phyloP scores from a whole-genome alignment of 2,113 vertebrate species.

The Anoura caudifer region DNA sequence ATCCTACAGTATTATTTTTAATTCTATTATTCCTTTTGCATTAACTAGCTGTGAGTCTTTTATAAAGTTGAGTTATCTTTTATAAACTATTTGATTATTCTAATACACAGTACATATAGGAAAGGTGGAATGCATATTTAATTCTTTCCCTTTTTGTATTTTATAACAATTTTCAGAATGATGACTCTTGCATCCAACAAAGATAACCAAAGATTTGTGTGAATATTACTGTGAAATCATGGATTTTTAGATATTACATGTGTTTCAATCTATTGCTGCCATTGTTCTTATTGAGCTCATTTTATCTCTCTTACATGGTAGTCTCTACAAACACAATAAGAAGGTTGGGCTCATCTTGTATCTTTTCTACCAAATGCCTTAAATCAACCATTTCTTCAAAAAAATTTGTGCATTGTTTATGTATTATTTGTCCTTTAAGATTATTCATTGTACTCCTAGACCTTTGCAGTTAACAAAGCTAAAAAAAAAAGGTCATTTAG shows the following conservation, averaged over 20 bases:
- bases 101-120: neutral
- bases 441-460: neutral
- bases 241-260: neutral
- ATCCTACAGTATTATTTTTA: neutral
- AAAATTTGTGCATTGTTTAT: neutral
- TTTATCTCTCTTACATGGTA: neutral
- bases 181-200: neutral
- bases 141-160: neutral
- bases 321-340: neutral
- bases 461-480: neutral
- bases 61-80: neutral
- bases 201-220: neutral
- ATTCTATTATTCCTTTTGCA: neutral
- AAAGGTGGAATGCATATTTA: neutral
- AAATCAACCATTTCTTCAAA: neutral
- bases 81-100: neutral
- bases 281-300: neutral
- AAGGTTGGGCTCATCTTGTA: neutral
- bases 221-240: neutral
- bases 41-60: neutral
- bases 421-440: neutral
- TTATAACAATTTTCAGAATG: neutral
- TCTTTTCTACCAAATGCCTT: neutral
- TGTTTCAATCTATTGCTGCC: neutral
- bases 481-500: neutral